Evolutionary conservation across 2,113 vertebrate genomes (phyloP).

Genomic region (Myotis brandtii): DNA sequence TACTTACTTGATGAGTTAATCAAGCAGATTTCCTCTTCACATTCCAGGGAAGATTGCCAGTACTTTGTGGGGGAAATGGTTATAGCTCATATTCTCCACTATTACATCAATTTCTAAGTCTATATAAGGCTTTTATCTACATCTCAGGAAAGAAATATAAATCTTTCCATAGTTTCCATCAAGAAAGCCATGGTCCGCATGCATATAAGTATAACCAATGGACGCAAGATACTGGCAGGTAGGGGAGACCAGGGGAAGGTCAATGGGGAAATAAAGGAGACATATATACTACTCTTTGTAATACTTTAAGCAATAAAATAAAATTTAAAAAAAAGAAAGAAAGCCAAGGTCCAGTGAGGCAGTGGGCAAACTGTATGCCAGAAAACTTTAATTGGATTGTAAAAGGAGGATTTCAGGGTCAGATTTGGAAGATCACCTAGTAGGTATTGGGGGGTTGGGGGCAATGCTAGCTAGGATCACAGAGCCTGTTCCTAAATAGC

Average conservation of each 20-base stretch:
- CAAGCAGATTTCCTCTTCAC: neutral
- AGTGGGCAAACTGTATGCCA: neutral
- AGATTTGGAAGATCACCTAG: neutral
- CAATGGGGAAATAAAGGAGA: no score
- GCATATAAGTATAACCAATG: no score
- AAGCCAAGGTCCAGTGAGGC: neutral
- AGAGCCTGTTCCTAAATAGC: neutral
- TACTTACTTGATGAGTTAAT: neutral
- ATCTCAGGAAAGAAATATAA: neutral
- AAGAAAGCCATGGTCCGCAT: conserved; percentile 5
- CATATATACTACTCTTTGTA: no score
- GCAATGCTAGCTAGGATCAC: neutral
- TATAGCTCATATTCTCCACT: neutral
- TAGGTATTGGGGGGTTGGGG: neutral
- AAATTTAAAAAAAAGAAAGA: neutral
- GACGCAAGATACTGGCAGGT: no score
- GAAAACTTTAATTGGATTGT: neutral
- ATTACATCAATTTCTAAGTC: neutral
- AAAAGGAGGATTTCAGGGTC: neutral
- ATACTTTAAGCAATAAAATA: no score
- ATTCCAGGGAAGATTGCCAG: conserved; percentile 9
- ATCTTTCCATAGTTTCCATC: conserved; percentile 18
- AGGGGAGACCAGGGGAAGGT: no score
- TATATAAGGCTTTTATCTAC: neutral
- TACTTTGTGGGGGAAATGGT: neutral